These are phyloP conservation scores for Drosophila gunungcola DNA, from an alignment of 1,140 invertebrate genomes.

Conservation along the genomic window DNA sequence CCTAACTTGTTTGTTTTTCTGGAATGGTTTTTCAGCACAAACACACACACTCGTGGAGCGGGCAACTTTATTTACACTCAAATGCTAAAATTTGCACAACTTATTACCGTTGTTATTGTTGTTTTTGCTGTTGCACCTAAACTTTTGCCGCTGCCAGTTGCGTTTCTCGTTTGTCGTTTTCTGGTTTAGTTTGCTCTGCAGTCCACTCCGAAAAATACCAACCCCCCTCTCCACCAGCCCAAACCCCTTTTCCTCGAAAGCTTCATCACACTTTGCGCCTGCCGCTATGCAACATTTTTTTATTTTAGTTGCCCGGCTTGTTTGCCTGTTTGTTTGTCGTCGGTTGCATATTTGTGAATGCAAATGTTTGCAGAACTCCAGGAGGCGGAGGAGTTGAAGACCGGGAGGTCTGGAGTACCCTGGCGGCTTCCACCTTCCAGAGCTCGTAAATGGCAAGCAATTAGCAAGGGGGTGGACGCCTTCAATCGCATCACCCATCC, in stretches of 20 bases:
- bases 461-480: slow-evolving; percentile 46
- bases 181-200: slow-evolving; percentile 59
- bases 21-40: slow-evolving; percentile 45
- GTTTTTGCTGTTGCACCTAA: slow-evolving; percentile 68
- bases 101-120: slow-evolving; percentile 78
- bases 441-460: slow-evolving; percentile 74
- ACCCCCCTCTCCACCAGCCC: background rate
- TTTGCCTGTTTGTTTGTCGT: slow-evolving; percentile 59
- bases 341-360: slow-evolving; percentile 77
- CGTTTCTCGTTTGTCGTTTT: slow-evolving; percentile 48
- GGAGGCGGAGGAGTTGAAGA: slow-evolving; percentile 1
- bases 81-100: slow-evolving; percentile 82
- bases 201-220: slow-evolving; percentile 49
- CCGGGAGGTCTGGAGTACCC: background rate
- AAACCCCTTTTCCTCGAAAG: background rate
- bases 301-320: slow-evolving; percentile 34
- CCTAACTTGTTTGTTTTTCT: slow-evolving; percentile 58
- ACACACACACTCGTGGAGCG: slow-evolving; percentile 3
- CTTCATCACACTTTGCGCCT: slow-evolving; percentile 55
- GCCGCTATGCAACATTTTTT: slow-evolving; percentile 67
- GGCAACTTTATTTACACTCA: slow-evolving; percentile 78
- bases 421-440: slow-evolving; percentile 51
- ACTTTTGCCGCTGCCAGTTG: slow-evolving; percentile 66
- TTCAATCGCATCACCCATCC: slow-evolving; percentile 22
- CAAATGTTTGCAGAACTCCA: slow-evolving; percentile 69